Evolutionary conservation across 2,888 invertebrate genomes (phyloP), one percentile per base, ranked within the genome.

Genomic region (Tetragnatha montana): DNA sequence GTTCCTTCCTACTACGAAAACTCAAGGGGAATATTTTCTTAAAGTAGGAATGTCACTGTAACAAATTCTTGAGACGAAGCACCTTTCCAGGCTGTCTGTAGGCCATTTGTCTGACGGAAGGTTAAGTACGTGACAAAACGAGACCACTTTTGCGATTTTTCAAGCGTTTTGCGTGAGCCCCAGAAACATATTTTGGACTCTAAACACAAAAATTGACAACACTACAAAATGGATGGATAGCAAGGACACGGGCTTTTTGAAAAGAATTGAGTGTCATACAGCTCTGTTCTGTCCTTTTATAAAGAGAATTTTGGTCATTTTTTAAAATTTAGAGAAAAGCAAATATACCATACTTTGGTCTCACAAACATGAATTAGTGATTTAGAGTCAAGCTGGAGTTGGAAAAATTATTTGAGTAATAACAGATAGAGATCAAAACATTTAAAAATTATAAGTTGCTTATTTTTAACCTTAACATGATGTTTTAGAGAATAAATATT

Each of bases 101-200:
- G 6, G 14, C 50, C 78, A 78, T 79, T 85, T 75, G 85, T 85
- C n/a, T 79, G 79, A 71, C 85, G 22, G 21, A 19, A 51, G 68
- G 79, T 70, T 78, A 85, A 79, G 85, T 79, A 85, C 79, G 85
- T 79, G 78, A 85, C 71, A 85, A 85, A 79, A 85, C 50, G 70
- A 51, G 78, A 79, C 35, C 83, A 49, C 51, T 75, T 76, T 71
- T 35, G 70, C 22, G 70, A 70, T 51, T 85, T 71, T 35, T 79
- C 71, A 85, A 85, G 51, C 51, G 50, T 78, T 85, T 81, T 81
- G 50, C 50, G 50, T 50, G 49, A 81, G 49, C 19, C 17, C 19
- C 71, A 73, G 71, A 3, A 81, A 71, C 73, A 81, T 81, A 60
- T 81, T 73, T 21, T 17, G 6, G 60, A 78, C 21, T 21, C 60